Conservation (phyloP, 2,797 vertebrate genomes). For the Pogoniulus pusillus region DNA sequence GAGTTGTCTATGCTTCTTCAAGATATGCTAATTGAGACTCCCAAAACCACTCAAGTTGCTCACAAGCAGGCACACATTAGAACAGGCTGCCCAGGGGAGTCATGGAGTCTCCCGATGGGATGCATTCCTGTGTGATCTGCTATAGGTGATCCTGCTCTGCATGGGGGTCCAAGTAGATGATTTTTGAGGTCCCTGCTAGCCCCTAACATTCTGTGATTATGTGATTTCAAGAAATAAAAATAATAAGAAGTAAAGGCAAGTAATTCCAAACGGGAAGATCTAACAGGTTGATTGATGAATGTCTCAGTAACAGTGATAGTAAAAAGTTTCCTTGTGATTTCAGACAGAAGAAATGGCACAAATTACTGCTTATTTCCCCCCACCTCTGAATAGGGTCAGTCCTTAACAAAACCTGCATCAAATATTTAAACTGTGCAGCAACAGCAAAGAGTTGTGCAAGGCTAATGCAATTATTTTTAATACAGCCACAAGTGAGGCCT, state of each 20-base stretch:
- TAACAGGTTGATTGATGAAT: not conserved
- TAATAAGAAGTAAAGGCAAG: not conserved
- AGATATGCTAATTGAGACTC: not conserved
- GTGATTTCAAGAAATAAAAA: not conserved
- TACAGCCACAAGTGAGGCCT: conserved; percentile 15
- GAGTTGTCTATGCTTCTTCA: not conserved
- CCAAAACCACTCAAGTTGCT: not conserved
- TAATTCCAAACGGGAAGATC: conserved; percentile 5
- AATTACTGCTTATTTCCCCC: not conserved
- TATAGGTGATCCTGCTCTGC: too few species aligned
- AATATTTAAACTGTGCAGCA: conserved; percentile 41
- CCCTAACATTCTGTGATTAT: too few species aligned
- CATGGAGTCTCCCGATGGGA: too few species aligned
- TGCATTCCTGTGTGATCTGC: too few species aligned
- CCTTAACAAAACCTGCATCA: conserved; percentile 22
- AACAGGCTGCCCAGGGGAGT: too few species aligned
- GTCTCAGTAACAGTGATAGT: not conserved
- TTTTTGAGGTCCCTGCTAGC: too few species aligned
- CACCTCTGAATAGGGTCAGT: not conserved
- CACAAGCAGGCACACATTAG: not conserved
- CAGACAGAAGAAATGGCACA: not conserved
- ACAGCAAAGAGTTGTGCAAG: not conserved
- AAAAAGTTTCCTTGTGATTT: conserved; percentile 15
- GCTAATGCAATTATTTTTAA: conserved; percentile 52
- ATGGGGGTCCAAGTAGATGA: too few species aligned